phyloP scores from a whole-genome alignment of 2,888 invertebrate species.

The Tinea pellionella region DNA sequence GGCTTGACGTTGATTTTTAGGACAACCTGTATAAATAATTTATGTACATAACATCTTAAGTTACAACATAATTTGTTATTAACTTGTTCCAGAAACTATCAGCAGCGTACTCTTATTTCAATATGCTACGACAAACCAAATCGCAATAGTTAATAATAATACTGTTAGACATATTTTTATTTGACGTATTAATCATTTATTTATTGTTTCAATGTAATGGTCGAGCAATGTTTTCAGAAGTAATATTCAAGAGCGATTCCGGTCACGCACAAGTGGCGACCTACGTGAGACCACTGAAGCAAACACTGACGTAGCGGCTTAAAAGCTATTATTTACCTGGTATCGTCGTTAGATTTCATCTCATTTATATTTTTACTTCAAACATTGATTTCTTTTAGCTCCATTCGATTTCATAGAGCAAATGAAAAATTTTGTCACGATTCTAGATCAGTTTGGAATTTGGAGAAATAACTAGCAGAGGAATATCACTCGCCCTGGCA shows the following conservation, averaged over 20 bases:
- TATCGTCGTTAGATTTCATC: slow-evolving; percentile 18
- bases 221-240: neutral
- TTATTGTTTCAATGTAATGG: neutral
- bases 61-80: neutral
- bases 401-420: no score
- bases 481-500: no score
- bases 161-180: neutral
- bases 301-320: slow-evolving; percentile 25
- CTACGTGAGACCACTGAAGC: slow-evolving; percentile 21
- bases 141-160: neutral
- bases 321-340: slow-evolving; percentile 25
- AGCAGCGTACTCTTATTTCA: slow-evolving; percentile 42
- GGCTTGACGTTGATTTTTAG: no score
- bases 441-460: no score
- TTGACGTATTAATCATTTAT: neutral
- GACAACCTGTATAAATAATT: no score
- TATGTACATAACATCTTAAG: no score
- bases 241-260: slow-evolving; percentile 21
- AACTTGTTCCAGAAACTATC: slow-evolving; percentile 39
- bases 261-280: slow-evolving; percentile 30
- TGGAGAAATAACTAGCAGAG: no score
- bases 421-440: no score
- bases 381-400: neutral
- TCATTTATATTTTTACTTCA: slow-evolving; percentile 1
- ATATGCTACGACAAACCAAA: slow-evolving; percentile 38